Conservation (phyloP, 2,113 vertebrate genomes). For the Syngnathus typhle region DNA sequence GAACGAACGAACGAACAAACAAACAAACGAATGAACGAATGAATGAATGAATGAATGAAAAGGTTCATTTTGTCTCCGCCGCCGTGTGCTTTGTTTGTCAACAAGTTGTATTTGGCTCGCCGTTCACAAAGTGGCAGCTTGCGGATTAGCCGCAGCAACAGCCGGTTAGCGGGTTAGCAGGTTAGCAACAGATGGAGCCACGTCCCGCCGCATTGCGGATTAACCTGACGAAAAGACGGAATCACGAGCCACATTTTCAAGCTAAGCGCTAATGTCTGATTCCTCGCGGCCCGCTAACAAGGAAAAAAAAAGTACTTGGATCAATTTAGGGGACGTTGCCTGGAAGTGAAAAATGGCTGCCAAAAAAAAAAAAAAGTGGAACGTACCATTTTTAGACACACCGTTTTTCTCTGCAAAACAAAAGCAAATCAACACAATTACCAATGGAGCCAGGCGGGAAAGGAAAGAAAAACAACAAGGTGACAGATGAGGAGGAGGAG, state of each 20-base stretch:
- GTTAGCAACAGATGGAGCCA: constrained; percentile 27
- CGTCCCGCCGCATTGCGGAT: constrained; percentile 37
- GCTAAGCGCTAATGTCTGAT: no score
- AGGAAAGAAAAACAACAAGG: no score
- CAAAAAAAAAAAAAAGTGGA: constrained; percentile 8
- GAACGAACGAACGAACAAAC: no score
- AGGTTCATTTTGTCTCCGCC: no score
- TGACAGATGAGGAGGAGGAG: not conserved
- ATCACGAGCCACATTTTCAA: no score
- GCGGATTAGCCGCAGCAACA: constrained; percentile 32
- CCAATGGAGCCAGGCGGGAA: constrained; percentile 12
- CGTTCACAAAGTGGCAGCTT: constrained; percentile 27
- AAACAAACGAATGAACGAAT: no score
- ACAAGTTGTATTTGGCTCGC: not conserved
- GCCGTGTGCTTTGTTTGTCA: not conserved
- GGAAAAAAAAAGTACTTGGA: no score
- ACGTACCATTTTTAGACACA: constrained; percentile 73
- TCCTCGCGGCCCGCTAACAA: no score
- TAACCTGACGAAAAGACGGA: constrained; percentile 21
- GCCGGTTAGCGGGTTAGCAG: constrained; percentile 2
- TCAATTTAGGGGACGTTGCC: not conserved
- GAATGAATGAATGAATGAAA: no score
- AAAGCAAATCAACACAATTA: constrained; percentile 53
- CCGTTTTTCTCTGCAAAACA: constrained; percentile 73
- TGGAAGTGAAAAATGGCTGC: not conserved